A percentile compares a stretch with the other conserved stretches of the same genome.
Conservation (phyloP, 1,140 invertebrate species). For the Lasioglossum baleicum region DNA sequence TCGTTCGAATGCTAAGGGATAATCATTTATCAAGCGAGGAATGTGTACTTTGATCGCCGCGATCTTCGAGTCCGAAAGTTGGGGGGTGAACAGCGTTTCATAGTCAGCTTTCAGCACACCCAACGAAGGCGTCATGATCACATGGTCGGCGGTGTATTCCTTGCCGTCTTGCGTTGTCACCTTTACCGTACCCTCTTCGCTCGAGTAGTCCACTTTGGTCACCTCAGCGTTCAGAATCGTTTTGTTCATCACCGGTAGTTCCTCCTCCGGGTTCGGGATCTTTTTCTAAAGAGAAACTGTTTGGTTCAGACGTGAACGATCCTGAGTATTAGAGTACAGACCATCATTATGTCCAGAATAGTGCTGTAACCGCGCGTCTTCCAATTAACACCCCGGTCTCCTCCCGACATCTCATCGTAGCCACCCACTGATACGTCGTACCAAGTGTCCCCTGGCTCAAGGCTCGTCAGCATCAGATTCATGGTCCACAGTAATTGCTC, state of each 20-base stretch:
- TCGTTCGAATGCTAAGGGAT: no score
- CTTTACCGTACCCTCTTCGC: conserved; percentile 53
- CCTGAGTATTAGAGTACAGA: conserved; percentile 51
- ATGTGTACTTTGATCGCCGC: conserved; percentile 67
- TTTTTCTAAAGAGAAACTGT: conserved; percentile 63
- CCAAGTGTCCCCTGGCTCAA: conserved; percentile 81
- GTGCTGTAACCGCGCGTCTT: conserved; percentile 81
- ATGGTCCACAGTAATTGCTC: conserved; percentile 76
- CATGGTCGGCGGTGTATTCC: conserved; percentile 69
- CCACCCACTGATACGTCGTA: conserved; percentile 80
- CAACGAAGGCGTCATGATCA: conserved; percentile 78
- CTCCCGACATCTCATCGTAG: conserved; percentile 80
- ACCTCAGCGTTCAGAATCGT: conserved; percentile 72
- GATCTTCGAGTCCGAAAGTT: conserved; percentile 68
- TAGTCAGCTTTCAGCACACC: conserved; percentile 77
- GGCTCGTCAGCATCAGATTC: conserved; percentile 77
- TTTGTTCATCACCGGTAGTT: conserved; percentile 67
- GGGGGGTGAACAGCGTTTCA: conserved; percentile 72
- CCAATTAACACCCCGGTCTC: conserved; percentile 82
- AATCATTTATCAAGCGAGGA: not conserved
- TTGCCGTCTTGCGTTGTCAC: conserved; percentile 69
- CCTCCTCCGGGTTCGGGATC: conserved; percentile 61
- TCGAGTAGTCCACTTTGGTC: conserved; percentile 65
- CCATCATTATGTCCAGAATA: conserved; percentile 82
- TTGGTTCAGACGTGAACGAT: not conserved